Evolutionary conservation across 2,113 vertebrate species (phyloP), one percentile per base, ranked within the genome.

Genomic region (Deroptyus accipitrinus): DNA sequence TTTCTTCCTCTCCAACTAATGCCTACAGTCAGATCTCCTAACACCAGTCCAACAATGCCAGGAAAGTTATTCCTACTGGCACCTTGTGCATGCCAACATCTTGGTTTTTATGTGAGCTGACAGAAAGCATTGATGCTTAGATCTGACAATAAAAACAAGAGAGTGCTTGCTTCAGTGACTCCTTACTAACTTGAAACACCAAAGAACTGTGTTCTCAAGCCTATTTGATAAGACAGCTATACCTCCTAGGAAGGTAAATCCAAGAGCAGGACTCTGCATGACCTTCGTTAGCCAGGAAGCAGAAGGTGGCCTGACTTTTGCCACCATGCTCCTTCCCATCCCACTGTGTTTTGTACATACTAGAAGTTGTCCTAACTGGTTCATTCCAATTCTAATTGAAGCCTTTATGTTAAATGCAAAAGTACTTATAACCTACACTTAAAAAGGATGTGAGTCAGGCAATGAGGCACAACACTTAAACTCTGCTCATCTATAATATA

Each of bases 401-500:
- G 70, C 11, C 81, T 94, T 94, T 54, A 75, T 92, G 85, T 79
- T 46, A 69, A 61, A 52, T 30, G 61, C 75, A 81, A 63, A 88
- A 86, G 61, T 92, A 74, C 90, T 95, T 72, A 35, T 72, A 91
- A 83, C 57, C 74, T 42, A 6, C 61, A 62, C 77, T 96, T 78
- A 37, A 69, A 92, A 80, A 88, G 86, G 83, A 78, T 64, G 35
- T 9, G 42, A 95, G 95, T 16, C 63, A 96, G 86, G 94, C 83
- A 89, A 55, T 8, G 90, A 96, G 95, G 62, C 69, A 79, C 82
- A 95, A 83, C 74, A 94, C 42, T 97, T 69, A 70, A 82, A n/a
- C 74, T 35, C 66, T 91, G 90, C 97, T 98, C 90, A 35, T 91
- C 61, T 94, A 62, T 94, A 95, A 66, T 68, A 88, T 83, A 63